These are phyloP conservation scores for Dolichallabes microphthalmus DNA, from an alignment of 2,113 vertebrate genomes.

Conservation along the genomic window DNA sequence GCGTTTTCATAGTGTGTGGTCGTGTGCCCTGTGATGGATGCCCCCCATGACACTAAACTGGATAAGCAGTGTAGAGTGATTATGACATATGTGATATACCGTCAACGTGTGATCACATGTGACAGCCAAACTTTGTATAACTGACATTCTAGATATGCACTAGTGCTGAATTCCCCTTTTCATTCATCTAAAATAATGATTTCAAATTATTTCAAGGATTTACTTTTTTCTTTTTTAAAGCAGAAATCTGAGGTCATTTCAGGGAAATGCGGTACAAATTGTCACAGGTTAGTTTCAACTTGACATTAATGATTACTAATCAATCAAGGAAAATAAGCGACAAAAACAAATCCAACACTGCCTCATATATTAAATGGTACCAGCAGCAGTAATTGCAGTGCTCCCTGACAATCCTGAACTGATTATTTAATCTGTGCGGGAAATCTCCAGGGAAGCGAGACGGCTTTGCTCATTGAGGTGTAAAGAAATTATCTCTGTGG, in stretches of 20 bases:
- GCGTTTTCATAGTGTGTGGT: no score
- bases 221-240: no score
- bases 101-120: background rate
- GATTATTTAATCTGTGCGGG: slow-evolving; percentile 70
- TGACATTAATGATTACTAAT: slow-evolving; percentile 37
- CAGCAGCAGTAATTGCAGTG: slow-evolving; percentile 44
- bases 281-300: slow-evolving; percentile 3
- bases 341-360: slow-evolving; percentile 49
- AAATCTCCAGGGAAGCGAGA: slow-evolving; percentile 70
- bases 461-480: slow-evolving; percentile 75
- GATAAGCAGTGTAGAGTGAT: background rate
- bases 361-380: slow-evolving; percentile 44
- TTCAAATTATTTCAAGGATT: background rate
- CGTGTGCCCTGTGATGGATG: no score
- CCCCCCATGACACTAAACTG: no score
- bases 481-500: slow-evolving; percentile 76
- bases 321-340: slow-evolving; percentile 30
- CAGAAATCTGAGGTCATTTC: background rate
- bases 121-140: background rate
- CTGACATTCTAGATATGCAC: background rate
- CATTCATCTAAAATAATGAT: background rate
- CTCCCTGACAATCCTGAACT: slow-evolving; percentile 63
- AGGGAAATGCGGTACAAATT: slow-evolving; percentile 2
- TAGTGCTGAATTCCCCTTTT: slow-evolving; percentile 16
- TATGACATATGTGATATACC: background rate